These are phyloP conservation scores for Lasioglossum baleicum DNA, from an alignment of 1,140 invertebrate genomes.

Conservation along the genomic window DNA sequence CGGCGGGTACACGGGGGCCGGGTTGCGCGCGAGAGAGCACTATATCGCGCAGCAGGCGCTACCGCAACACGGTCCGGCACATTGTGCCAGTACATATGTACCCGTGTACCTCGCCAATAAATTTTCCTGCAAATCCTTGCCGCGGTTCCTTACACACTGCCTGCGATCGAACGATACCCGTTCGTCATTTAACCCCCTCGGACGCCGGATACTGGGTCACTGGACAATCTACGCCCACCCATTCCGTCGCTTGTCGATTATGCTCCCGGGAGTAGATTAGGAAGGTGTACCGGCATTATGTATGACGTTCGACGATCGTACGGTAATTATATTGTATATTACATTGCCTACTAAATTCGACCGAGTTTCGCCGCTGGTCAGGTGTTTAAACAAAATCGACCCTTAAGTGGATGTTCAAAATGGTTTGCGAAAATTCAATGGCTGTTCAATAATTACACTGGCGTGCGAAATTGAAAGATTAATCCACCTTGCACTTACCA, in stretches of 20 bases:
- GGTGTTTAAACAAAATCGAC: too few relatives aligned
- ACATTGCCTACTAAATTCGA: too few relatives aligned
- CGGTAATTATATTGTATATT: too few relatives aligned
- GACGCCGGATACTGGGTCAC: conserved; percentile 3
- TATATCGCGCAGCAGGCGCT: conserved; percentile 63
- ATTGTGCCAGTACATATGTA: conserved; percentile 59
- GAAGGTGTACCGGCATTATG: not conserved
- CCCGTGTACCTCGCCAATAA: conserved; percentile 61
- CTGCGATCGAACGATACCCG: not conserved
- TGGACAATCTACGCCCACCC: not conserved
- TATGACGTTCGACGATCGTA: too few relatives aligned
- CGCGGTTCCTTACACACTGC: conserved; percentile 29
- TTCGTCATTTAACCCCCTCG: conserved; percentile 6
- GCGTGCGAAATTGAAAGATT: too few relatives aligned
- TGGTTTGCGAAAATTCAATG: too few relatives aligned
- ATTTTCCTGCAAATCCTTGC: conserved; percentile 62
- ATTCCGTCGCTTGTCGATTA: not conserved
- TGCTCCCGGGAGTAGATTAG: not conserved
- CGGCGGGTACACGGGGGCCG: conserved; percentile 41
- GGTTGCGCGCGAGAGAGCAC: conserved; percentile 52
- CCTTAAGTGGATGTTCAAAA: too few relatives aligned
- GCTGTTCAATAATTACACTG: too few relatives aligned
- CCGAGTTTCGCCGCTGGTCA: too few relatives aligned
- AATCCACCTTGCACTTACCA: too few relatives aligned
- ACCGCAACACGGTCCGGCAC: conserved; percentile 67